Conservation (phyloP, 2,113 vertebrate species). For the Actenoides hombroni region DNA sequence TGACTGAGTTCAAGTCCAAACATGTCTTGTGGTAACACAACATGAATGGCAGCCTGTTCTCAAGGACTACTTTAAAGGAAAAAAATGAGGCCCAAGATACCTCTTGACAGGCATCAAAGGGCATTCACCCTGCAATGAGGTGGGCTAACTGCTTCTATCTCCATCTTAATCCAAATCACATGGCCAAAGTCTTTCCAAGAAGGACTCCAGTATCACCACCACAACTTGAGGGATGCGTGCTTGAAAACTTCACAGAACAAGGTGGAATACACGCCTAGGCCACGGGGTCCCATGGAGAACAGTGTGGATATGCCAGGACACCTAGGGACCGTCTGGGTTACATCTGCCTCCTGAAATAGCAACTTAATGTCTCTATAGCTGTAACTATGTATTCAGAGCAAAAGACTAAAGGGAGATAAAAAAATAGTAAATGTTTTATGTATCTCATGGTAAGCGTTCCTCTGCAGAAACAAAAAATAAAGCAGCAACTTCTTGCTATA, state of each 20-base stretch:
- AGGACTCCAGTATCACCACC: background rate
- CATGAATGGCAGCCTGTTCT: background rate
- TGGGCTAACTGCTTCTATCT: background rate
- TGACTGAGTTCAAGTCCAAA: background rate
- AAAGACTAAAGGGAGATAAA: background rate
- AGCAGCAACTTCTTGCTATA: background rate
- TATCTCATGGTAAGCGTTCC: background rate
- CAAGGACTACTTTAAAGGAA: background rate
- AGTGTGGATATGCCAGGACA: accelerated
- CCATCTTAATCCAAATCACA: accelerated
- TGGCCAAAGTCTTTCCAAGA: background rate
- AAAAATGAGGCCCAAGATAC: background rate
- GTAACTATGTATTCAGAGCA: background rate
- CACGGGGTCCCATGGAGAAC: background rate
- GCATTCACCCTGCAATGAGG: accelerated
- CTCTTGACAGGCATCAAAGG: background rate
- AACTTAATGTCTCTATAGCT: background rate
- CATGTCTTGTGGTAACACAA: background rate
- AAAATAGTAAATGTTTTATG: background rate
- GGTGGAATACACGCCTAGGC: background rate
- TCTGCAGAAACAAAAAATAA: background rate
- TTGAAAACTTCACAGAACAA: background rate
- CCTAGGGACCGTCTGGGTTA: background rate
- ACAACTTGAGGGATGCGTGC: background rate
- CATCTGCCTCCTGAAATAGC: background rate